Base-by-base conservation (phyloP, 1,140 invertebrate species). In the Zaprionus davidi region DNA sequence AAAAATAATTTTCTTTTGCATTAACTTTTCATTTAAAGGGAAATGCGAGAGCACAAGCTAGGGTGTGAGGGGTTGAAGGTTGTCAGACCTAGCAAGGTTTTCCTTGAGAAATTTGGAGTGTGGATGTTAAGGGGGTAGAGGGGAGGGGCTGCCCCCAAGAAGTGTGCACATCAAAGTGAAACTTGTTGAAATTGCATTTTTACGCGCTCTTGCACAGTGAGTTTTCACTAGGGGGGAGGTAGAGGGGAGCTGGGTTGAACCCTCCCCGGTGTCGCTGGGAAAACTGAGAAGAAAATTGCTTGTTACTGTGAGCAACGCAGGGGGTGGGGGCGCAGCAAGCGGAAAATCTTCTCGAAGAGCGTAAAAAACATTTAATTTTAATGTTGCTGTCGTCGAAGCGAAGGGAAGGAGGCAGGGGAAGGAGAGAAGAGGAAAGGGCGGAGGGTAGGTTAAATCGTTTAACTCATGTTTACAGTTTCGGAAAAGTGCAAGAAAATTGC, bases 101-200 rank as follows among this genome's bases (percentile, higher is more conserved):
- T 22, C 12, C 46, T 24, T 51, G 20, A 51, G 46, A 24, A 51
- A 49, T 20, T 22, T 2, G 6, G 31, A 7, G 17, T 17, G 17
- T 20, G 44, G 0, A 1, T 17, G 44, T 3, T 17, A 22, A 17
- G 41, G 6, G 13, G 24, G 64, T 55, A 55, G 56, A 15, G 62
- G 20, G 20, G 22, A 4, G 15, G 49, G 31, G 22, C 59, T 67
- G 66, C 71, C 64, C 66, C 71, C 71, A 79, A 76, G 68, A 76
- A 83, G 82, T 88, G 84, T 87, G 83, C 84, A 88, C 84, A 88
- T 88, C 84, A 88, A 88, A 88, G 84, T 87, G 70, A 88, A 88
- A 88, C 81, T 88, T 88, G 84, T 88, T 90, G 84, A 88, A 88
- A 88, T 88, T 88, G 84, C 84, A 88, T 88, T 88, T 88, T 88